Percentiles rank a stretch among this genome's conserved stretches.
Conservation (phyloP, 2,888 invertebrate species). For the Prenolepis imparis region DNA sequence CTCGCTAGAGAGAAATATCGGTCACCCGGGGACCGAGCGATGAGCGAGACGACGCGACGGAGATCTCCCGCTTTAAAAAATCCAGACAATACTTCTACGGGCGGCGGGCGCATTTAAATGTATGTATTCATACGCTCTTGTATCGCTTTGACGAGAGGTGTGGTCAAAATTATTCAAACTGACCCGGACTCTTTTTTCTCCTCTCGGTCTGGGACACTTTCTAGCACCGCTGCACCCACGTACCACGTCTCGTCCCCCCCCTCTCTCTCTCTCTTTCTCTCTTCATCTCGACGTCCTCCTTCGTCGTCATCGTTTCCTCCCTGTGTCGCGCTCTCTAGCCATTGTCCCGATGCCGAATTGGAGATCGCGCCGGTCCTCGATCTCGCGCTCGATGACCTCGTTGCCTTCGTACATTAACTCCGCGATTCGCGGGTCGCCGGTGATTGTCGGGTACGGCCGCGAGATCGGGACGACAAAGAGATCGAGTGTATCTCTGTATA, state of each 20-base stretch:
- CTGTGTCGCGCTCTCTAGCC: conserved; percentile 64
- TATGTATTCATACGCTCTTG: conserved; percentile 85
- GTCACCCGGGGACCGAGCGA: conserved; percentile 65
- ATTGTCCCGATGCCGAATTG: conserved; percentile 75
- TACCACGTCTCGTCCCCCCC: conserved; percentile 61
- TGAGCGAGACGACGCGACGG: conserved; percentile 22
- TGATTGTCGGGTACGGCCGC: conserved; percentile 17
- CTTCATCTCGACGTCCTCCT: conserved; percentile 46
- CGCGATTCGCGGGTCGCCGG: conserved; percentile 36
- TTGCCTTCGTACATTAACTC: conserved; percentile 42
- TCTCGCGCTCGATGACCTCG: conserved; percentile 71
- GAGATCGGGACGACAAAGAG: conserved; percentile 22
- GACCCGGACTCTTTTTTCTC: conserved; percentile 85
- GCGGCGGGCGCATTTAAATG: conserved; percentile 84
- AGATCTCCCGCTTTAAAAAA: conserved; percentile 74
- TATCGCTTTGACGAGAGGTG: conserved; percentile 86
- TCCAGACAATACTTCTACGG: conserved; percentile 84
- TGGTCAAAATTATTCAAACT: conserved; percentile 87
- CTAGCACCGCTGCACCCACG: conserved; percentile 83
- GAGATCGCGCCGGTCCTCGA: conserved; percentile 68
- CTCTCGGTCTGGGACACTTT: conserved; percentile 83
- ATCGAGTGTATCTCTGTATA: not conserved
- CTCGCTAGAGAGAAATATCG: conserved; percentile 65
- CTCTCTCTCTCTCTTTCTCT: conserved; percentile 41
- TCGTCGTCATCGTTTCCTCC: conserved; percentile 30